A percentile compares a stretch with the other conserved stretches of the same genome.
These are phyloP conservation scores for Loris lydekkerianus DNA, from an alignment of 2,797 vertebrate species.

Conservation along the genomic window DNA sequence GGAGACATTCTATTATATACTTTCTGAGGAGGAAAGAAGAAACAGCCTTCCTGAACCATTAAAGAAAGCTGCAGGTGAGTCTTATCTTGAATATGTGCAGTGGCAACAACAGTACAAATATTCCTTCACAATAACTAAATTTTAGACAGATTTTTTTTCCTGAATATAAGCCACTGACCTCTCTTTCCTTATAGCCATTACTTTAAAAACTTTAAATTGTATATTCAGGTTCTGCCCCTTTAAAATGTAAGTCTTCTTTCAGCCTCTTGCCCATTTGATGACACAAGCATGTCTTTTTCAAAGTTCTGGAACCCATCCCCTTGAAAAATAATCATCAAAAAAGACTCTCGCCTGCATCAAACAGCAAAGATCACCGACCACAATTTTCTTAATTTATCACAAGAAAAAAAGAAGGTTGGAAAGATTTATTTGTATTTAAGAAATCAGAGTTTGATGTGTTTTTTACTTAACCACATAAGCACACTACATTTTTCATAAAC, in stretches of 20 bases:
- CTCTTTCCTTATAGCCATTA: neutral
- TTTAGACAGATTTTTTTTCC: neutral
- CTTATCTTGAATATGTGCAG: neutral
- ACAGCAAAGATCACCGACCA: neutral
- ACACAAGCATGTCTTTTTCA: neutral
- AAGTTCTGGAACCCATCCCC: neutral
- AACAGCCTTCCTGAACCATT: neutral
- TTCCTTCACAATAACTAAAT: neutral
- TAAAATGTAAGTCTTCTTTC: neutral
- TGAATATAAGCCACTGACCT: neutral
- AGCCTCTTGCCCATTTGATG: neutral
- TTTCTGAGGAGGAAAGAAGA: neutral
- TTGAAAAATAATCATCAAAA: neutral
- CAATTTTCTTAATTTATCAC: conserved; percentile 18
- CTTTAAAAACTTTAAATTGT: neutral
- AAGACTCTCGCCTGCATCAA: neutral
- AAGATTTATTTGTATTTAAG: neutral
- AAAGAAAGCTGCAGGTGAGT: neutral
- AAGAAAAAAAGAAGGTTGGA: neutral
- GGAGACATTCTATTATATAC: neutral
- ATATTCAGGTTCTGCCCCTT: neutral
- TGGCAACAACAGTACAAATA: neutral
- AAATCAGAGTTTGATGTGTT: conserved; percentile 14
- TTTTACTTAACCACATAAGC: neutral
- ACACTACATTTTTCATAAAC: conserved; percentile 69